These are phyloP conservation scores for Pogonomyrmex barbatus DNA, from an alignment of 1,140 invertebrate genomes.

Conservation along the genomic window DNA sequence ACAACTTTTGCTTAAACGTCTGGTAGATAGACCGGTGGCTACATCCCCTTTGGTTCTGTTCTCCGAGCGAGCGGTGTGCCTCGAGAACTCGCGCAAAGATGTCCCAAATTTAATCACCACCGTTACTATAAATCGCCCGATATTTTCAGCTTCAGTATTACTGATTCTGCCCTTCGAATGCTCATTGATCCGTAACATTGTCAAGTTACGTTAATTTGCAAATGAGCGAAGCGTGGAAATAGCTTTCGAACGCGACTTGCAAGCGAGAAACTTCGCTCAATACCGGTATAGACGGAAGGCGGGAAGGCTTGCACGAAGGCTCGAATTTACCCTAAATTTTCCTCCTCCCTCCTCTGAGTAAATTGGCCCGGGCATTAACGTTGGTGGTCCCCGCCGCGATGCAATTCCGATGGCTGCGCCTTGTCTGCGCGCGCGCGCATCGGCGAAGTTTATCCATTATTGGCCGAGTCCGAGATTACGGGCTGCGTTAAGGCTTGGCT, in stretches of 20 bases:
- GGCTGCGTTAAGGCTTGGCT: constrained; percentile 17
- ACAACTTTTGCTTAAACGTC: constrained; percentile 78
- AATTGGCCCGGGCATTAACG: constrained; percentile 68
- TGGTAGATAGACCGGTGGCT: constrained; percentile 53
- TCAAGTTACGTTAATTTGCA: constrained; percentile 5
- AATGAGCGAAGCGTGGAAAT: constrained; percentile 1
- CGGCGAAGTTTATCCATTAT: constrained; percentile 62
- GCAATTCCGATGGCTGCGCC: constrained; percentile 60
- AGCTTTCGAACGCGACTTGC: neutral
- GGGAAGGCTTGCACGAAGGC: constrained; percentile 25
- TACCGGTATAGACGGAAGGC: neutral
- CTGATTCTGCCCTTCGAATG: neutral
- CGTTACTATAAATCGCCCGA: neutral
- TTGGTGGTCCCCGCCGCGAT: constrained; percentile 27
- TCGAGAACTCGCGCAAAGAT: constrained; percentile 31
- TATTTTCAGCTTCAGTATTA: neutral
- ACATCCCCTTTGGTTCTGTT: neutral
- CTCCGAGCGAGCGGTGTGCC: neutral
- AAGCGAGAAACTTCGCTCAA: constrained; percentile 19
- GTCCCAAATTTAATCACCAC: neutral
- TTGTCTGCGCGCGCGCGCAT: constrained; percentile 21
- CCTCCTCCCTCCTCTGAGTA: constrained; percentile 54
- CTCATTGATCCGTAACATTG: neutral
- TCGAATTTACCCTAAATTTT: constrained; percentile 60
- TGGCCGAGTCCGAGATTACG: constrained; percentile 56